Percentiles rank a stretch among this genome's conserved stretches.
Evolutionary conservation across 2,797 vertebrate species (phyloP).

Genomic region (Buceros bicornis): DNA sequence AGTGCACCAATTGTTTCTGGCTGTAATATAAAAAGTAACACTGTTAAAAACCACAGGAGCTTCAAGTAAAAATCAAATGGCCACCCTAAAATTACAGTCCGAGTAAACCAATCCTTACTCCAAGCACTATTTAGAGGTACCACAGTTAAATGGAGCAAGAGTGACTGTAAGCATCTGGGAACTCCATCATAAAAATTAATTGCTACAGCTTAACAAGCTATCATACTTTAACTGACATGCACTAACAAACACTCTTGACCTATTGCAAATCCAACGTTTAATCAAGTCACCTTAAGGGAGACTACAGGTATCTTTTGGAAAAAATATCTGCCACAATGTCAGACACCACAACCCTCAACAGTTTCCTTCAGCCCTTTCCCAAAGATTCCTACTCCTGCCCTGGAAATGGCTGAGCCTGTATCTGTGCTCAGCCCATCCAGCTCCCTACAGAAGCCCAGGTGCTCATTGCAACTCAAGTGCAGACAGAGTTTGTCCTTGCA

Average conservation of each 20-base stretch:
- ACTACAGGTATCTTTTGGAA: not conserved
- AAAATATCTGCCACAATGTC: rapidly evolving
- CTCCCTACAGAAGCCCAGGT: not conserved
- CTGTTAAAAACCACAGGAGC: conserved; percentile 5
- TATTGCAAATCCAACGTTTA: not conserved
- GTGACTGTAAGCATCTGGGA: not conserved
- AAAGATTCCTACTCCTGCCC: not conserved
- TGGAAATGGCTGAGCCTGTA: not conserved
- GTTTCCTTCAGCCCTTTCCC: not conserved
- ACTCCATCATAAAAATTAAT: not conserved
- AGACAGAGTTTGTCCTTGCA: not conserved
- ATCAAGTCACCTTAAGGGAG: not conserved
- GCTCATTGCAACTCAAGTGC: not conserved
- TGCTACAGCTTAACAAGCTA: not conserved
- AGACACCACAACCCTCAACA: not conserved
- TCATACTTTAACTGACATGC: not conserved
- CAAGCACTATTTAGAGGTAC: not conserved
- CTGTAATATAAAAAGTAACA: conserved; percentile 80
- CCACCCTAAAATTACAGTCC: not conserved
- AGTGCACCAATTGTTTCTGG: conserved; percentile 96
- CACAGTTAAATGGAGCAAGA: not conserved
- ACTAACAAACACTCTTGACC: not conserved
- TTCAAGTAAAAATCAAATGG: not conserved
- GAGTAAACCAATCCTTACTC: not conserved
- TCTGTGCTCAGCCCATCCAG: not conserved